A percentile compares a stretch with the other conserved stretches of the same genome.
These are phyloP conservation scores for Camarhynchus parvulus DNA, from an alignment of 2,113 vertebrate species.

Conservation along the genomic window DNA sequence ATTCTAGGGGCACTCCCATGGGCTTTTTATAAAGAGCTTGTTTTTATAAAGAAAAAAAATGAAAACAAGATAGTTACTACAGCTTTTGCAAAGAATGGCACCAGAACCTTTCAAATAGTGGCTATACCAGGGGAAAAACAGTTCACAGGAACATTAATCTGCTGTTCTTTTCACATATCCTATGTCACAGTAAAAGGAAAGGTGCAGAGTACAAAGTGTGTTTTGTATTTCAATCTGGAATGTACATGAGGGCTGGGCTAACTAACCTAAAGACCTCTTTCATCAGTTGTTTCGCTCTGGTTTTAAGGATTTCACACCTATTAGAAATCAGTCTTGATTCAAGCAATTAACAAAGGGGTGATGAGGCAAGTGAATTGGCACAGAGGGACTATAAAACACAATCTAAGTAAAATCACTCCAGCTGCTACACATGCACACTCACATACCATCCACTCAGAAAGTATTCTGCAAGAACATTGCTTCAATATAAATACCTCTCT, in stretches of 20 bases:
- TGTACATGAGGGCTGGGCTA: background rate
- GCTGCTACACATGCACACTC: background rate
- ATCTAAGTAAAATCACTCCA: conserved; percentile 24
- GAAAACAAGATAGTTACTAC: background rate
- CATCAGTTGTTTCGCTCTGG: background rate
- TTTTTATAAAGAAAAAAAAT: background rate
- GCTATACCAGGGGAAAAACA: background rate
- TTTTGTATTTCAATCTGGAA: background rate
- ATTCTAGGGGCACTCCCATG: background rate
- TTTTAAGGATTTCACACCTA: conserved; percentile 5
- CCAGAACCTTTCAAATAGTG: background rate
- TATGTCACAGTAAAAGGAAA: background rate
- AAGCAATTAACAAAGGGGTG: conserved; percentile 31
- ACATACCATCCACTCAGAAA: background rate
- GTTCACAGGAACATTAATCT: background rate
- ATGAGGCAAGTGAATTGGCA: conserved; percentile 38
- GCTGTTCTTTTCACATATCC: background rate
- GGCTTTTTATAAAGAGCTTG: background rate
- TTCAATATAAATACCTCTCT: background rate
- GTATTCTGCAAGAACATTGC: background rate
- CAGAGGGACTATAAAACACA: conserved; percentile 30
- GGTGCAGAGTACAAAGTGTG: background rate
- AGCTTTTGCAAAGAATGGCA: background rate
- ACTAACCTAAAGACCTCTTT: background rate
- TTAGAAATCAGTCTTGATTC: background rate